phyloP scores from a whole-genome alignment of 2,888 invertebrate species.

The Dolichomitus sp. region DNA sequence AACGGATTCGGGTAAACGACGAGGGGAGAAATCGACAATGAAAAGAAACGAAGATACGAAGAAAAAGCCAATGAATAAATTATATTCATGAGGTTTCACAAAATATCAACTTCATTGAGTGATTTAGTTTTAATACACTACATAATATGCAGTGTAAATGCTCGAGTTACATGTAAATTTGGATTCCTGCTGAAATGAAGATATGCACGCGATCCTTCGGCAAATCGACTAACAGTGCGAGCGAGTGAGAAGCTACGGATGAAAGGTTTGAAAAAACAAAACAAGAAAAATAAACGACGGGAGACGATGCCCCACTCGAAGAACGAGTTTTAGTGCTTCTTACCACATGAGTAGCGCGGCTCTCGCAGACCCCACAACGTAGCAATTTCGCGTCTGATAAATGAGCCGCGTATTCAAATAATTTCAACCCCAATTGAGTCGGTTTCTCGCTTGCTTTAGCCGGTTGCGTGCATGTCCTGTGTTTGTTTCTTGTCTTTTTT shows the following conservation, averaged over 20 bases:
- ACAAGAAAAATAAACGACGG: constrained; percentile 15
- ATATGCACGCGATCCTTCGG: constrained; percentile 18
- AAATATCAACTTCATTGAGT: constrained; percentile 13
- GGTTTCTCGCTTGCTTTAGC: constrained; percentile 58
- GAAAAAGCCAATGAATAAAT: not conserved
- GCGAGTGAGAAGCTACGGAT: constrained; percentile 9
- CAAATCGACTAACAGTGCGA: constrained; percentile 5
- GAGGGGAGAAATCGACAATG: not conserved
- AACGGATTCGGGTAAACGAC: constrained; percentile 76
- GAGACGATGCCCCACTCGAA: constrained; percentile 75
- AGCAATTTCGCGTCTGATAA: constrained; percentile 80
- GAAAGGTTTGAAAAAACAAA: constrained; percentile 1
- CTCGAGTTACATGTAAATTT: constrained; percentile 22
- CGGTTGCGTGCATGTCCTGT: constrained; percentile 49
- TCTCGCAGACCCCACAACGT: constrained; percentile 30
- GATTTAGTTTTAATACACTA: not conserved
- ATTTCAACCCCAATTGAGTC: constrained; percentile 84
- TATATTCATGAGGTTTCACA: constrained; percentile 2
- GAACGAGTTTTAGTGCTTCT: constrained; percentile 72
- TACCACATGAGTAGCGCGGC: constrained; percentile 49
- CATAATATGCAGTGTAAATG: not conserved
- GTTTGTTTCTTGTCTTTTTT: constrained; percentile 68
- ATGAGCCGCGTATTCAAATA: constrained; percentile 82
- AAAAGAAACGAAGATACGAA: not conserved
- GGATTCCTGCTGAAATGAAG: not conserved